These are phyloP conservation scores for Eristalis intricaria DNA, from an alignment of 2,888 invertebrate genomes.

Conservation along the genomic window DNA sequence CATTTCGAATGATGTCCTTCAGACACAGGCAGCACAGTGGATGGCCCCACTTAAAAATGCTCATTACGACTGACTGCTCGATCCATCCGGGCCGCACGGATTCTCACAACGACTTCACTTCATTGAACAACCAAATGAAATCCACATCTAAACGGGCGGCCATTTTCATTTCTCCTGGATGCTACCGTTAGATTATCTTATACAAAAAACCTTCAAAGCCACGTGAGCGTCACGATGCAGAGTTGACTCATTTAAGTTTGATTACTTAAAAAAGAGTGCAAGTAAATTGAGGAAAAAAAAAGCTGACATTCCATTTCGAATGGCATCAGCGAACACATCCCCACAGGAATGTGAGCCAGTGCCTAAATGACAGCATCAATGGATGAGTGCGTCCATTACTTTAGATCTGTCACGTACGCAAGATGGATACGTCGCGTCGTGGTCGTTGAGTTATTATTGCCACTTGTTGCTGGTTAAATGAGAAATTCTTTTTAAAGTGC, in stretches of 20 bases:
- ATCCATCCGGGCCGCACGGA: too few species aligned
- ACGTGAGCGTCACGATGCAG: background rate
- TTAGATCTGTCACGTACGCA: slow-evolving; percentile 30
- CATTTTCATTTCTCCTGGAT: background rate
- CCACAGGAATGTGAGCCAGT: background rate
- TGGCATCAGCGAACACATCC: background rate
- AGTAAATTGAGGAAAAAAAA: background rate
- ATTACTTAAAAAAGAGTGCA: background rate
- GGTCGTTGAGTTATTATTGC: slow-evolving; percentile 24
- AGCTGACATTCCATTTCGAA: background rate
- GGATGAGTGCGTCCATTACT: background rate
- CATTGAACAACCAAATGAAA: background rate
- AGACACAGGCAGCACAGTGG: background rate
- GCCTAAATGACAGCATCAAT: background rate
- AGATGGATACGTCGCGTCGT: slow-evolving; percentile 8
- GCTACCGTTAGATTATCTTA: background rate
- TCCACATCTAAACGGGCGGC: background rate
- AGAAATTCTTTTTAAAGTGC: slow-evolving; percentile 27
- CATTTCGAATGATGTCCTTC: background rate
- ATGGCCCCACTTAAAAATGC: background rate
- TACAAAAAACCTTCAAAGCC: background rate
- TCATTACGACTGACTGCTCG: background rate
- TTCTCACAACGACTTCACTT: background rate
- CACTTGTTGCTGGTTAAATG: slow-evolving; percentile 33
- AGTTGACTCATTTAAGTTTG: slow-evolving; percentile 25